These are phyloP conservation scores for Ormyrus pomaceus DNA, from an alignment of 2,888 invertebrate species.

Conservation along the genomic window DNA sequence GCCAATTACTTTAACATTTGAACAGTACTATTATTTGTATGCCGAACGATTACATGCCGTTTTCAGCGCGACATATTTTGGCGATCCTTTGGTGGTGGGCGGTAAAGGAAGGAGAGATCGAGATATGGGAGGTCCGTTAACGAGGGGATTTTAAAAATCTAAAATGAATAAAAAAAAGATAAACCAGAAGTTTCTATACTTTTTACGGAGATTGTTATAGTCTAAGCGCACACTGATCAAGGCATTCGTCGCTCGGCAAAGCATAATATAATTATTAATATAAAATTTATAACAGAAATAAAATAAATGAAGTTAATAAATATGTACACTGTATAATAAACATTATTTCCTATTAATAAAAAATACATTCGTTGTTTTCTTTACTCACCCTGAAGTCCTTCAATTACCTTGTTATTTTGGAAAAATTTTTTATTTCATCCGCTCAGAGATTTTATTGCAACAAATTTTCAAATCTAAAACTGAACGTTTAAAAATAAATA, in stretches of 20 bases:
- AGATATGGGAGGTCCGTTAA: background rate
- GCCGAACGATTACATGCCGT: conserved; percentile 74
- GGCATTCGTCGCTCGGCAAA: conserved; percentile 75
- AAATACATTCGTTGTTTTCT: conserved; percentile 7
- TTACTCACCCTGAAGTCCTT: background rate
- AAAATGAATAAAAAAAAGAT: conserved; percentile 60
- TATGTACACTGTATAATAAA: conserved; percentile 76
- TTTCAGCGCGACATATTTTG: conserved; percentile 75
- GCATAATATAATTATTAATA: conserved; percentile 75
- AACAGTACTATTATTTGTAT: conserved; percentile 75
- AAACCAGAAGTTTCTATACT: conserved; percentile 74
- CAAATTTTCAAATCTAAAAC: no score
- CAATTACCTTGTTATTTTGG: no score
- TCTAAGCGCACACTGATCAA: conserved; percentile 75
- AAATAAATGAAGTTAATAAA: conserved; percentile 76
- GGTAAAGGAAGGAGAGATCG: conserved; percentile 57
- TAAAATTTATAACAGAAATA: conserved; percentile 76
- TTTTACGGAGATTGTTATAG: conserved; percentile 76
- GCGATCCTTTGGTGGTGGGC: conserved; percentile 72
- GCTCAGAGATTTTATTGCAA: no score
- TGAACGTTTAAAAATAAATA: no score
- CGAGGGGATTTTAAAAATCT: conserved; percentile 36
- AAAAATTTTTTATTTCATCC: no score
- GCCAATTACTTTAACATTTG: conserved; percentile 74
- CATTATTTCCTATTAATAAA: conserved; percentile 76